These are phyloP conservation scores for Tyrannus savana DNA, from an alignment of 2,113 vertebrate genomes.

Conservation along the genomic window DNA sequence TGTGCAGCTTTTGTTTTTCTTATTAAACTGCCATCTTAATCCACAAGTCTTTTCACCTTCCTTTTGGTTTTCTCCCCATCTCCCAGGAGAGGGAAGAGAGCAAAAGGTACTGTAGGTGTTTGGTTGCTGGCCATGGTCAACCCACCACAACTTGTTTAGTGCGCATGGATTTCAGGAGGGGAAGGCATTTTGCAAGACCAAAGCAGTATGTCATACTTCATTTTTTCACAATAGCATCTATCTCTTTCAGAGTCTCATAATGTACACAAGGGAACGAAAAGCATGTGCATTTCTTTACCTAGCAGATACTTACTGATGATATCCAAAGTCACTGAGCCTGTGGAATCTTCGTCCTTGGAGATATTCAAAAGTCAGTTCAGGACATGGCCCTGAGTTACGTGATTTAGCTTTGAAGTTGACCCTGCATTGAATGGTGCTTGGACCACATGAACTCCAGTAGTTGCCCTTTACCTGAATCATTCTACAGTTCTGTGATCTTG, in stretches of 20 bases:
- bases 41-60: not conserved
- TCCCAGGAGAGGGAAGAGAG: not conserved
- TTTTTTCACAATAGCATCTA: not conserved
- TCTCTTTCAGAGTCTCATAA: not conserved
- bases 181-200: not conserved
- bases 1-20: not conserved
- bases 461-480: not conserved
- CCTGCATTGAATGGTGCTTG: accelerated
- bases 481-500: not conserved
- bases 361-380: not conserved
- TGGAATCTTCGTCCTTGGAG: not conserved
- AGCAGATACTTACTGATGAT: not conserved
- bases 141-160: not conserved
- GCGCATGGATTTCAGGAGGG: not conserved
- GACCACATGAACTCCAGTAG: not conserved
- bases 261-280: not conserved
- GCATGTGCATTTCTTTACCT: not conserved
- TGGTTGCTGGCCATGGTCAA: not conserved
- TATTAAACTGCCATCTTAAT: not conserved
- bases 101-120: not conserved
- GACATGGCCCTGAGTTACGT: not conserved
- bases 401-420: not conserved
- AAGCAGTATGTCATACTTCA: not conserved
- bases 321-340: not conserved
- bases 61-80: not conserved